A percentile compares a stretch with the other conserved stretches of the same genome.
These are phyloP conservation scores for Natrix natrix DNA, from an alignment of 2,797 vertebrate species.

Conservation along the genomic window DNA sequence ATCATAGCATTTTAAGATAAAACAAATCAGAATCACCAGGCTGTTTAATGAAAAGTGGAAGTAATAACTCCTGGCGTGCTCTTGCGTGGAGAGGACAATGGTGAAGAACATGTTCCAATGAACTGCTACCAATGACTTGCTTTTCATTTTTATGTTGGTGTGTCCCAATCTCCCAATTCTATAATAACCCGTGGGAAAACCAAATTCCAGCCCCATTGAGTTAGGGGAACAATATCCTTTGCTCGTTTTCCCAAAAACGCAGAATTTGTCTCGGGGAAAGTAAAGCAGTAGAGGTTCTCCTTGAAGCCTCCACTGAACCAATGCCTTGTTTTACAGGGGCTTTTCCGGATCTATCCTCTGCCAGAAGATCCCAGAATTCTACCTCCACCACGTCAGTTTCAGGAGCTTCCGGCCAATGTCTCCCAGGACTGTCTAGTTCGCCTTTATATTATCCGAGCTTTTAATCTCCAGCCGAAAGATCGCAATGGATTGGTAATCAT, in stretches of 20 bases:
- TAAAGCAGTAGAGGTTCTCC: neutral
- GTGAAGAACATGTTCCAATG: neutral
- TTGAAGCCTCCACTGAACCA: neutral
- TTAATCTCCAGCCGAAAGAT: conserved; percentile 70
- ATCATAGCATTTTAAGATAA: neutral
- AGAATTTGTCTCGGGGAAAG: neutral
- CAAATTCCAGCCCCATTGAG: neutral
- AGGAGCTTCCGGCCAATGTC: conserved; percentile 50
- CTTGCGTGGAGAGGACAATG: neutral
- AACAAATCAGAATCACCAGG: neutral
- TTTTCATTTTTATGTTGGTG: neutral
- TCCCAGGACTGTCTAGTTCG: conserved; percentile 68
- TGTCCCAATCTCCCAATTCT: neutral
- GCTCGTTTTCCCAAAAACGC: neutral
- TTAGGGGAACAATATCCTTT: neutral
- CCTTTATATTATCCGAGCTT: conserved; percentile 69
- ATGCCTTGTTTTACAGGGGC: conserved; percentile 58
- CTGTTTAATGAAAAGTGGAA: neutral
- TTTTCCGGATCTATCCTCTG: conserved; percentile 69
- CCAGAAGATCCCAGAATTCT: conserved; percentile 55
- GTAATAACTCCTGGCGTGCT: neutral
- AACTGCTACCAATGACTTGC: neutral
- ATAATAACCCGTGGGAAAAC: neutral
- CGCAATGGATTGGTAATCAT: conserved; percentile 65
- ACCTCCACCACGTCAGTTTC: conserved; percentile 56